These are phyloP conservation scores for Aromia moschata DNA, from an alignment of 2,888 invertebrate genomes.

Conservation along the genomic window DNA sequence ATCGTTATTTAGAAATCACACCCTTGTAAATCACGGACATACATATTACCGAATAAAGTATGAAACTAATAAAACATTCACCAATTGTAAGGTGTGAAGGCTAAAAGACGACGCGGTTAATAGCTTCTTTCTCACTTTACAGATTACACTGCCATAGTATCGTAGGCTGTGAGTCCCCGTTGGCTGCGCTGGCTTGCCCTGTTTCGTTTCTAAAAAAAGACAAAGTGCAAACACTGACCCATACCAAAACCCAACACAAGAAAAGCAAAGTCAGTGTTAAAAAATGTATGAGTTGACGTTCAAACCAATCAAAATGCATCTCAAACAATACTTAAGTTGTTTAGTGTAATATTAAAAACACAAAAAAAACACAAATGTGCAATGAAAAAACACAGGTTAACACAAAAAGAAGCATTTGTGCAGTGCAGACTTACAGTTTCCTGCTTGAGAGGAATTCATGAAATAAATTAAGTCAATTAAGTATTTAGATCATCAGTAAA, in stretches of 20 bases:
- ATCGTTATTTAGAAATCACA: conserved; percentile 30
- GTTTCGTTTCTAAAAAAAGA: conserved; percentile 85
- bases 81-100: conserved; percentile 11
- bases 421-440: conserved; percentile 75
- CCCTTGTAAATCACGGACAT: conserved; percentile 14
- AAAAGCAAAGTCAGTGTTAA: conserved; percentile 9
- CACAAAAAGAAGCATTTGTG: conserved; percentile 43
- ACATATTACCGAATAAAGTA: conserved; percentile 5
- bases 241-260: conserved; percentile 23
- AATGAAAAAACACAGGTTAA: conserved; percentile 42
- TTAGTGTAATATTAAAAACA: conserved; percentile 4
- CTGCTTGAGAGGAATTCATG: conserved; percentile 71
- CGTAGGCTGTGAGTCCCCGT: conserved; percentile 97
- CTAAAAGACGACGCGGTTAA: conserved; percentile 19
- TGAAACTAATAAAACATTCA: conserved; percentile 10
- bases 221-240: conserved; percentile 25
- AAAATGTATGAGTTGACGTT: conserved; percentile 2
- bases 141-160: conserved; percentile 99
- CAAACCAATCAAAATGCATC: conserved; percentile 23
- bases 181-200: conserved; percentile 80
- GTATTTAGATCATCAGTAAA: neutral
- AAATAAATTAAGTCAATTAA: conserved; percentile 51
- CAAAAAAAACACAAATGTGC: conserved; percentile 39
- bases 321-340: neutral
- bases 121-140: conserved; percentile 65